These are phyloP conservation scores for Tubulanus polymorphus DNA, from an alignment of 2,888 invertebrate genomes.

Conservation along the genomic window DNA sequence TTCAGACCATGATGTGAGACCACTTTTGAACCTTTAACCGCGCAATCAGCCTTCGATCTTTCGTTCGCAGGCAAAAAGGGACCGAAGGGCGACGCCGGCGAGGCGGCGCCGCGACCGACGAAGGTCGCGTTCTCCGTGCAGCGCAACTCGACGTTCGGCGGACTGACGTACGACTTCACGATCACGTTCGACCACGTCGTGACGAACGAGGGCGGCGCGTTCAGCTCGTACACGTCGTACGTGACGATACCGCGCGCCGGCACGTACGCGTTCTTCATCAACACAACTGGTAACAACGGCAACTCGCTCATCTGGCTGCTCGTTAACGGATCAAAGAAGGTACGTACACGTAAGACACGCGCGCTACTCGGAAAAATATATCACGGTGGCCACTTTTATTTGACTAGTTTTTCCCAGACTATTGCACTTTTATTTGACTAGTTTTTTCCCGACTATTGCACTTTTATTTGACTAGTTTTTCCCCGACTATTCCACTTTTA, in stretches of 20 bases:
- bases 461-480: too few species aligned
- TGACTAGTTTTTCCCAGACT: too few species aligned
- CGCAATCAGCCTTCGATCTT: too few species aligned
- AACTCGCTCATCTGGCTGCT: neutral
- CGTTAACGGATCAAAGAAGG: conserved; percentile 1
- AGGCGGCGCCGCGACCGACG: neutral
- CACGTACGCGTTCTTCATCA: conserved; percentile 44
- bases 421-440: too few species aligned
- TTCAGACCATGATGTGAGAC: too few species aligned
- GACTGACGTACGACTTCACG: conserved; percentile 17
- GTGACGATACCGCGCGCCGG: conserved; percentile 47
- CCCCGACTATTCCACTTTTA: too few species aligned
- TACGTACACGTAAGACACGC: too few species aligned
- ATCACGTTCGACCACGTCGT: conserved; percentile 42
- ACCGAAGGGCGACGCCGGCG: conserved; percentile 1
- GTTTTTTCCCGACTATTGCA: too few species aligned
- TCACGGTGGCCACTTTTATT: too few species aligned
- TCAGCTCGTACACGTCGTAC: conserved; percentile 34
- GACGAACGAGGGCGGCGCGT: conserved; percentile 44
- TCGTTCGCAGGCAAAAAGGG: conserved; percentile 4
- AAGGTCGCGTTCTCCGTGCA: conserved; percentile 6
- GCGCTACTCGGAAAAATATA: too few species aligned
- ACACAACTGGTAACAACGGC: neutral
- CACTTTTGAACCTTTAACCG: too few species aligned
- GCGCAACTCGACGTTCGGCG: neutral